Evolutionary conservation across 1,140 invertebrate genomes (phyloP), one percentile per base, ranked within the genome.

Genomic region (Sitobion miscanthi): DNA sequence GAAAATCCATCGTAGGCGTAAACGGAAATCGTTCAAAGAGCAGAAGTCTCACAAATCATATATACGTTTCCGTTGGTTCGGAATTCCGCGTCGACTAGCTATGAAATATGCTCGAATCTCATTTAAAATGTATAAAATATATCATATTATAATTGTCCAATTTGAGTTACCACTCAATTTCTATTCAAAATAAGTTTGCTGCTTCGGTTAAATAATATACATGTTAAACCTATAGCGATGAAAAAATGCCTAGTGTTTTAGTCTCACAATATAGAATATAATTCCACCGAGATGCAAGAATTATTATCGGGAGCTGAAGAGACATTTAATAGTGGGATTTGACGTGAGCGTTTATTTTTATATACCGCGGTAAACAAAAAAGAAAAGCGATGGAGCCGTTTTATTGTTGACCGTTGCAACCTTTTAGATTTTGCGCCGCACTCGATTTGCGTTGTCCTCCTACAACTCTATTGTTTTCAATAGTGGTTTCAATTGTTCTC

Each of bases 401-500:
- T 42, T 86, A 30, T 86, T 45, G 83, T 86, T 45, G 83, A 86
- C 42, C 83, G 21, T 86, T 86, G 42, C 23, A 45, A 86, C 42
- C 42, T 86, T 86, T 86, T 86, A 8, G 38, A 21, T 42, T 25
- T 45, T 86, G 23, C 21, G 1, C 38, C 35, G 6, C 38, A 86
- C 23, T 25, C 38, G 42, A 25, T 9, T 77, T 77, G 62, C 62
- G 62, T n/a, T 77, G 30, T 77, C 62, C n/a, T 77, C 62, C 30
- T 77, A n/a, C 62, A 77, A 77, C 62, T 45, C 38, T 42, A 45
- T 86, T 25, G 38, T 86, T 86, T 42, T 86, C 85, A 87, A 49
- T 45, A 45, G 85, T 87, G 42, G 45, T 87, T 87, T 87, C 85
- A n/a, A 87, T 87, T 87, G 85, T 87, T 47, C 85, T 87, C 7